Percentiles rank a stretch among this genome's conserved stretches.
phyloP scores from a whole-genome alignment of 2,113 vertebrate genomes.

The Candoia aspera region DNA sequence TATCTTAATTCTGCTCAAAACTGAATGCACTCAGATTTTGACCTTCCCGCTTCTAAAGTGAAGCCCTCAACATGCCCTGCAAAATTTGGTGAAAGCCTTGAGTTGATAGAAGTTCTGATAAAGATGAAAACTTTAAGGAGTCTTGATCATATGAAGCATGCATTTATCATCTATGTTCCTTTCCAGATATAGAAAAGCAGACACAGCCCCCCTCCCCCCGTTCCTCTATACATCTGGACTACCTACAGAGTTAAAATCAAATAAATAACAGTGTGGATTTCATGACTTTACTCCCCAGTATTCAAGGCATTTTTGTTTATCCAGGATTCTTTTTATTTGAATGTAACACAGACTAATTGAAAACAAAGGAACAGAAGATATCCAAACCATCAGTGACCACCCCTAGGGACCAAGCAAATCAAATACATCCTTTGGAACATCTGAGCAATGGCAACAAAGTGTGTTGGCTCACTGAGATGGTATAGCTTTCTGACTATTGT shows the following conservation, averaged over 20 bases:
- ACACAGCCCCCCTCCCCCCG: not conserved
- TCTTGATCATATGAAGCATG: not conserved
- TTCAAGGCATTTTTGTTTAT: not conserved
- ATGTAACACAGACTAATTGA: not conserved
- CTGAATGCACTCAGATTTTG: not conserved
- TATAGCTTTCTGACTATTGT: not conserved
- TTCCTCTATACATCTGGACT: not conserved
- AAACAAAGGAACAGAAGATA: not conserved
- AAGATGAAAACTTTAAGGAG: not conserved
- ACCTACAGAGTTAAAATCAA: not conserved
- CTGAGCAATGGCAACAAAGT: not conserved
- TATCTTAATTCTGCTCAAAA: not conserved
- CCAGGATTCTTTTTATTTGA: not conserved
- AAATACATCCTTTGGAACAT: not conserved
- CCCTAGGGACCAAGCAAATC: not conserved
- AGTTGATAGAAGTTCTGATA: not conserved
- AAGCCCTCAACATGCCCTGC: not conserved
- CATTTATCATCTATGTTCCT: not conserved
- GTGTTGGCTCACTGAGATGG: not conserved
- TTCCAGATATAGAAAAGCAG: not conserved
- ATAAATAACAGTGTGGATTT: not conserved
- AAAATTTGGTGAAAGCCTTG: not conserved
- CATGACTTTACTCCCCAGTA: not conserved
- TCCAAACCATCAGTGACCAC: not conserved
- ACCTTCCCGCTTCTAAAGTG: not conserved